phyloP scores from a whole-genome alignment of 2,113 vertebrate genomes.

The Notothenia rossii region DNA sequence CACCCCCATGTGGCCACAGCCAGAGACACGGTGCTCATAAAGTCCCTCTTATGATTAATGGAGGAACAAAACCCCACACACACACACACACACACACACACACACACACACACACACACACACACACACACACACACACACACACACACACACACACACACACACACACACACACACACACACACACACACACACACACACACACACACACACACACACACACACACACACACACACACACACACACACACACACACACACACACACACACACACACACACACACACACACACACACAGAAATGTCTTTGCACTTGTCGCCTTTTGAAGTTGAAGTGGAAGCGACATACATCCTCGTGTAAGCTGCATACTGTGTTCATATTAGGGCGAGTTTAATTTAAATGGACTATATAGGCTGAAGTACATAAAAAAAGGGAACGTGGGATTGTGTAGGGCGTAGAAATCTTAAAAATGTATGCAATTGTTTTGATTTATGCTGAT shows the following conservation, averaged over 20 bases:
- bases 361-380: not conserved
- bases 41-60: conserved; percentile 74
- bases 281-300: no score
- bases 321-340: conserved; percentile 2
- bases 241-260: not conserved
- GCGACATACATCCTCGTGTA: not conserved
- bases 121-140: conserved; percentile 8
- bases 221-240: not conserved
- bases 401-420: not conserved
- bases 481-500: not conserved
- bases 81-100: not conserved
- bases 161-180: not conserved
- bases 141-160: not conserved
- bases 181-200: no score
- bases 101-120: not conserved
- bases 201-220: no score
- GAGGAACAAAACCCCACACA: conserved; percentile 35
- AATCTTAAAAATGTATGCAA: not conserved
- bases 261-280: conserved; percentile 8
- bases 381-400: not conserved
- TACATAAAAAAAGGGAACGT: conserved; percentile 3
- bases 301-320: not conserved
- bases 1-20: conserved; percentile 53
- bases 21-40: conserved; percentile 60
- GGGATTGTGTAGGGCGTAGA: not conserved